These are phyloP conservation scores for Leptoteleia sp. DNA, from an alignment of 1,140 invertebrate genomes.

Conservation along the genomic window DNA sequence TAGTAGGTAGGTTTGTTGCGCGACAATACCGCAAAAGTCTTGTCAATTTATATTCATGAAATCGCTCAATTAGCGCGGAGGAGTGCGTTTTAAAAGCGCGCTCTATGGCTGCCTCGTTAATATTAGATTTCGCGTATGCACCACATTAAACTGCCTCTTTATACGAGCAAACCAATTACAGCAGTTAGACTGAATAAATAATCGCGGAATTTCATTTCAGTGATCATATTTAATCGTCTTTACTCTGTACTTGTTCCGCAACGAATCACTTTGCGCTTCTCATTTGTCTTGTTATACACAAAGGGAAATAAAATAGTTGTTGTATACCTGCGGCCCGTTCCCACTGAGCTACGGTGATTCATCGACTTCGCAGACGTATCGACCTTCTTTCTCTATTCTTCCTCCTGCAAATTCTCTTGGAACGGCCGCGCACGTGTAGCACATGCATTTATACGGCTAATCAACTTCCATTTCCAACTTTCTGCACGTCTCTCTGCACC, in stretches of 20 bases:
- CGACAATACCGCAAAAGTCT: too few species aligned
- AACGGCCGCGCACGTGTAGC: slow-evolving; percentile 56
- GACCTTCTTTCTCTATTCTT: slow-evolving; percentile 67
- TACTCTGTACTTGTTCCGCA: slow-evolving; percentile 59
- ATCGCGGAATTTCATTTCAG: slow-evolving; percentile 56
- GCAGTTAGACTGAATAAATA: slow-evolving; percentile 58
- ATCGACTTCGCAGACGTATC: slow-evolving; percentile 69
- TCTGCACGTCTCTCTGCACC: slow-evolving; percentile 2
- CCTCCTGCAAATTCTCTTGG: slow-evolving; percentile 49
- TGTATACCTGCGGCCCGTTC: slow-evolving; percentile 56
- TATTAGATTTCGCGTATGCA: too few species aligned
- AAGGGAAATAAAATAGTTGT: slow-evolving; percentile 63
- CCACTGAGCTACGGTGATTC: slow-evolving; percentile 65
- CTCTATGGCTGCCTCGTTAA: too few species aligned
- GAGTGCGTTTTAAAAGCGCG: too few species aligned
- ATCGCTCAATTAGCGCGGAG: too few species aligned
- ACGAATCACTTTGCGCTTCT: slow-evolving; percentile 65
- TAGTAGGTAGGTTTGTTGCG: too few species aligned
- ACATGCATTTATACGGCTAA: slow-evolving; percentile 58
- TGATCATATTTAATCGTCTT: slow-evolving; percentile 59
- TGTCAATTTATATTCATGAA: too few species aligned
- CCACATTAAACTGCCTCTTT: slow-evolving; percentile 33
- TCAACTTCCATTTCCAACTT: slow-evolving; percentile 40
- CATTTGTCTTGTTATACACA: slow-evolving; percentile 63
- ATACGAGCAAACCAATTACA: slow-evolving; percentile 50